Evolutionary conservation across 1,140 invertebrate species (phyloP).

Genomic region (Orchesella cincta): DNA sequence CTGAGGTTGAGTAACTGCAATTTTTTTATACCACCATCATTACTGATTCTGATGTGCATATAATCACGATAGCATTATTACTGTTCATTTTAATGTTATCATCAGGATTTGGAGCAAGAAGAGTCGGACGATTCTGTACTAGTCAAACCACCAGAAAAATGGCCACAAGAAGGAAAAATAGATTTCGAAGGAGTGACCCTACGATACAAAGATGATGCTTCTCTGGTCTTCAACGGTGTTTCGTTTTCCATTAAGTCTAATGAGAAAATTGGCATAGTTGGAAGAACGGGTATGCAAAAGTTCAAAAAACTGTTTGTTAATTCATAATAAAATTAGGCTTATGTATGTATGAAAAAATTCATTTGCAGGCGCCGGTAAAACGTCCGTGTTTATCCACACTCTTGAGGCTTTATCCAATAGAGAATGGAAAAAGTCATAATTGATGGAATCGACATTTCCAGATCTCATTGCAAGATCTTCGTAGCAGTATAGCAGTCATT

Average conservation of each 20-base stretch:
- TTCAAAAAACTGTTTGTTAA: no score
- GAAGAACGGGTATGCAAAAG: slow-evolving; percentile 62
- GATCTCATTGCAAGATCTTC: slow-evolving; percentile 58
- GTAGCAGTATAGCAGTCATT: slow-evolving; percentile 57
- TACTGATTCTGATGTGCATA: no score
- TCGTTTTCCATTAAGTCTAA: slow-evolving; percentile 57
- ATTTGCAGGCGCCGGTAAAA: slow-evolving; percentile 56
- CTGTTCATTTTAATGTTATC: slow-evolving; percentile 20
- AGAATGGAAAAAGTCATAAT: slow-evolving; percentile 53
- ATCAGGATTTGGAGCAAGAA: slow-evolving; percentile 24
- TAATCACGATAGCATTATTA: not conserved
- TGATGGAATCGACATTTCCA: slow-evolving; percentile 55
- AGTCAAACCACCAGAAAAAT: slow-evolving; percentile 50
- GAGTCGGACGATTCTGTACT: not conserved
- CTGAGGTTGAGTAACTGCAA: slow-evolving; percentile 52
- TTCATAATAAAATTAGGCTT: no score
- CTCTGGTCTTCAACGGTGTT: slow-evolving; percentile 56
- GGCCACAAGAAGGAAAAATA: slow-evolving; percentile 58
- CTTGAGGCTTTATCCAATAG: slow-evolving; percentile 53
- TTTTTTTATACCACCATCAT: not conserved
- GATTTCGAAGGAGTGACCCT: slow-evolving; percentile 56
- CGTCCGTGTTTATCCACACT: slow-evolving; percentile 54
- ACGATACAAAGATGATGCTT: slow-evolving; percentile 57
- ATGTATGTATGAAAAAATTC: no score
- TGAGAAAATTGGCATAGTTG: slow-evolving; percentile 62